Conservation (phyloP, 2,888 invertebrate genomes). For the Drosophila pseudotakahashii region DNA sequence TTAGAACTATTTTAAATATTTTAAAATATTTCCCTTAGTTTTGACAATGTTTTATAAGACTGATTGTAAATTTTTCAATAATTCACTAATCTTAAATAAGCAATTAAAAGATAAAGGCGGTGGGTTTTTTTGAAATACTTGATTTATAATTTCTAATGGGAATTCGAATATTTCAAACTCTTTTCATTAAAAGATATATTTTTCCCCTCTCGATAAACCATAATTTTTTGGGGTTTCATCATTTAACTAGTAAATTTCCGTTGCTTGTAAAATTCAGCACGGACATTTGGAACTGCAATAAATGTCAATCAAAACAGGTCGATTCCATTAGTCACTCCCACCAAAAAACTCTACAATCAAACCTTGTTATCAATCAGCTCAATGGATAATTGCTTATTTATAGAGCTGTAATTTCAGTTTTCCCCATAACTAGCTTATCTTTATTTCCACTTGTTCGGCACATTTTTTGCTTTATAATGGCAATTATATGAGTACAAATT, state of each 20-base stretch:
- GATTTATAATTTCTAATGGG: neutral
- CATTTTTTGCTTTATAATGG: constrained; percentile 46
- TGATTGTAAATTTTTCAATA: neutral
- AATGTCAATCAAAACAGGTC: constrained; percentile 21
- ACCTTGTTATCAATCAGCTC: constrained; percentile 13
- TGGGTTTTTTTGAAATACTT: neutral
- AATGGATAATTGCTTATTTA: constrained; percentile 40
- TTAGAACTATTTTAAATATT: no score
- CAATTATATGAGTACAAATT: constrained; percentile 45
- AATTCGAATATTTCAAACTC: neutral
- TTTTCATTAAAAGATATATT: neutral
- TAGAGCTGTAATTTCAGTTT: constrained; percentile 22
- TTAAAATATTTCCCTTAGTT: no score
- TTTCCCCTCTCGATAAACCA: neutral
- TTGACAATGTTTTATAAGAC: neutral
- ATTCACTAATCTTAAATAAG: neutral
- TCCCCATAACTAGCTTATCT: constrained; percentile 52
- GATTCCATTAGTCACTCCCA: constrained; percentile 2
- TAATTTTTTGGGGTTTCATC: no score
- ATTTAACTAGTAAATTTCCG: constrained; percentile 1
- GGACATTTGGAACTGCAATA: constrained; percentile 10
- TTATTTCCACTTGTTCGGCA: constrained; percentile 44
- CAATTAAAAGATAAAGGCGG: neutral
- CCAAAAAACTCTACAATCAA: constrained; percentile 11
- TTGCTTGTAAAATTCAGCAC: constrained; percentile 6